These are phyloP conservation scores for Drosophila peninsularis DNA, from an alignment of 2,888 invertebrate species.

Conservation along the genomic window DNA sequence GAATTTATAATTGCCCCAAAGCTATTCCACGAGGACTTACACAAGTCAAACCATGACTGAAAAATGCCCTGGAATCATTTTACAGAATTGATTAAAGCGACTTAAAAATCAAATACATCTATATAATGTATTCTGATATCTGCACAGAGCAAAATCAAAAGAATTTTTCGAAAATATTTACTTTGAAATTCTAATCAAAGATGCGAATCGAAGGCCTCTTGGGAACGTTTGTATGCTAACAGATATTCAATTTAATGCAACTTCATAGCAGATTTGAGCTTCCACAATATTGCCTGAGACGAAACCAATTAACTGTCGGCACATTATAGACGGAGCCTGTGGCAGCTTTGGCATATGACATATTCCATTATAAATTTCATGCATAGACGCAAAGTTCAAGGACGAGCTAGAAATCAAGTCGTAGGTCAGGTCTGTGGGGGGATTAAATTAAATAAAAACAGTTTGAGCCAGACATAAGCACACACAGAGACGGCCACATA, in stretches of 20 bases:
- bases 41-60: not conserved
- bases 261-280: constrained; percentile 9
- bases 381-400: constrained; percentile 7
- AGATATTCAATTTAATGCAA: not conserved
- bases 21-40: constrained; percentile 2
- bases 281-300: not conserved
- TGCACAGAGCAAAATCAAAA: too few species aligned
- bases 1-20: constrained; percentile 48
- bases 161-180: not conserved
- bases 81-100: not conserved
- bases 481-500: not conserved
- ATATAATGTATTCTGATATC: too few species aligned
- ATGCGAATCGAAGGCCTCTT: not conserved
- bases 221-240: not conserved
- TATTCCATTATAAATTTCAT: not conserved
- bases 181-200: not conserved
- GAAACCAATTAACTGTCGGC: constrained; percentile 17
- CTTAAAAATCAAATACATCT: not conserved
- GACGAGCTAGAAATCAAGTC: not conserved
- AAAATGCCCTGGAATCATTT: not conserved
- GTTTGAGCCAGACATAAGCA: constrained; percentile 38
- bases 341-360: not conserved
- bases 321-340: not conserved
- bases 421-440: constrained; percentile 8
- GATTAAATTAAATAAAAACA: constrained; percentile 70